Percentiles rank a stretch among this genome's conserved stretches.
Evolutionary conservation across 1,140 invertebrate genomes (phyloP).

Genomic region (Aphaenogaster ashmeadi): DNA sequence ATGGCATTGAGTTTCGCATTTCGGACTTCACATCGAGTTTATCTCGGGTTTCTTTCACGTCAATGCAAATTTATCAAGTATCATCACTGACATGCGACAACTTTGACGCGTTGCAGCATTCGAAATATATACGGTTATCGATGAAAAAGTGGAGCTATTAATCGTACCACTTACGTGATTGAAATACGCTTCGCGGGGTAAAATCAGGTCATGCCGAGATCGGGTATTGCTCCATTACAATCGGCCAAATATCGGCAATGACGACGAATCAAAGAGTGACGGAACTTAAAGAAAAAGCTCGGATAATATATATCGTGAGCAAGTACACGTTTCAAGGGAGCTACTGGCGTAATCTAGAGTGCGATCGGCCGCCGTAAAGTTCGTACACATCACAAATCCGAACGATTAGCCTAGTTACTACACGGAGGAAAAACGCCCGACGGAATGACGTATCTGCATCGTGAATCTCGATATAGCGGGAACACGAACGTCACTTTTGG

Average conservation of each 20-base stretch:
- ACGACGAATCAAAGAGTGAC: background rate
- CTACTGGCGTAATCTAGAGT: slow-evolving; percentile 10
- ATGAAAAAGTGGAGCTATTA: slow-evolving; percentile 25
- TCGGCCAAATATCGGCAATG: background rate
- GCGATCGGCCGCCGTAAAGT: slow-evolving; percentile 16
- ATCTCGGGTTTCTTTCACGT: background rate
- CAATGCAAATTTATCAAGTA: background rate
- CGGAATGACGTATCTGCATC: slow-evolving; percentile 54
- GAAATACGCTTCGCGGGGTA: slow-evolving; percentile 5
- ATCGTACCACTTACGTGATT: slow-evolving; percentile 14
- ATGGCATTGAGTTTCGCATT: background rate
- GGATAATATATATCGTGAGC: background rate
- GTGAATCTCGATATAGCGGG: slow-evolving; percentile 54
- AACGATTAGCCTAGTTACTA: slow-evolving; percentile 66
- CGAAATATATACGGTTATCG: background rate
- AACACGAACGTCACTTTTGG: slow-evolving; percentile 56
- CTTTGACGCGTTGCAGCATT: background rate
- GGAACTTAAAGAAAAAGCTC: background rate
- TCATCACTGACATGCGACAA: slow-evolving; percentile 2
- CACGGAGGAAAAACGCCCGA: slow-evolving; percentile 36
- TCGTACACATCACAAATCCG: slow-evolving; percentile 42
- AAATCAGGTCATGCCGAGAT: slow-evolving; percentile 22
- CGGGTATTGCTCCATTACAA: background rate
- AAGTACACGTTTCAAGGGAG: background rate
- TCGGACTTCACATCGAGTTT: background rate